Base-by-base conservation (phyloP, 2,113 vertebrate species). In the Ceyx melanurus region DNA sequence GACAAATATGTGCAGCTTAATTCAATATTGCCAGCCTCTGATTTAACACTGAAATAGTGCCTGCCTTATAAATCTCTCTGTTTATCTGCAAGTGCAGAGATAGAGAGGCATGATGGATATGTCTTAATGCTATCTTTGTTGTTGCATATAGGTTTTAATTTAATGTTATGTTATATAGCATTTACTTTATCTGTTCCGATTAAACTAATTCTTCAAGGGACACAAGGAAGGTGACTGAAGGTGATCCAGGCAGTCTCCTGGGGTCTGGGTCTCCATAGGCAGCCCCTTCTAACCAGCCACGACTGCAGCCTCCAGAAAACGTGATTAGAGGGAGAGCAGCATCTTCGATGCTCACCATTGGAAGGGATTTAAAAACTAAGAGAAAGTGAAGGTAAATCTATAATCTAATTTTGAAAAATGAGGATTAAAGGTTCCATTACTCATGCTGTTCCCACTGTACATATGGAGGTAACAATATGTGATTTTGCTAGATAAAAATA, bases 331-430 rank as follows among this genome's bases (percentile, higher is more conserved):
- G 61, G 76, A 75, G 91, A 74, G 57, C 57, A 73, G 73, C 40
- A 3, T 93, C 92, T 91, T 84, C 66, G 7, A 71, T 62, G 82
- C 86, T 90, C 72, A 28, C 90, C 89, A 23, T 31, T 75, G 92
- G 75, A 82, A 89, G 71, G 87, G 95, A 92, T 92, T 92, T 94
- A 89, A 73, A 90, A 97, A 93, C 72, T 54, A 82, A 84, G 84
- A 95, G 94, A 95, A 95, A 97, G 92, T 78, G 87, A 91, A 96
- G 92, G 93, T 93, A 96, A 97, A 97, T 85, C 92, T 73, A 94
- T 97, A 97, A 98, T 97, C 96, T 97, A 97, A 98, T 98, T 97
- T 97, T 93, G 93, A 96, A 94, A 97, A 98, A 97, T 92, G 95
- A 95, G 97, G 97, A 97, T 98, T 98, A 97, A 97, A 97, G 96